Evolutionary conservation across 2,888 invertebrate species (phyloP).

Genomic region (Orchesella flavescens): DNA sequence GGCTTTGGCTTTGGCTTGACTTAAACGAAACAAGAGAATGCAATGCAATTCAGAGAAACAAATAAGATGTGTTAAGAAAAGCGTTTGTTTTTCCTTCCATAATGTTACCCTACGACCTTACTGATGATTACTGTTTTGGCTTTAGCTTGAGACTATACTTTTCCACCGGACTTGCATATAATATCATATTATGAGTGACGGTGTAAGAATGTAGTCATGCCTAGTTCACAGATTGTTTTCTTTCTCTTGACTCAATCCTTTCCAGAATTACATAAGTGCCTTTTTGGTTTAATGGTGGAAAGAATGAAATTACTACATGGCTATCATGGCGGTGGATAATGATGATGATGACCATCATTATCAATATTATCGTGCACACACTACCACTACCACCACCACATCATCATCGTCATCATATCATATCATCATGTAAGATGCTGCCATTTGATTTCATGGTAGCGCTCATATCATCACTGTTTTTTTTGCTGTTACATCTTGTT

Average conservation of each 20-base stretch:
- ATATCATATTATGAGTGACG: not conserved
- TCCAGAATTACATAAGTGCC: constrained; percentile 29
- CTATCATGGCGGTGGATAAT: constrained; percentile 56
- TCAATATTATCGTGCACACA: constrained; percentile 55
- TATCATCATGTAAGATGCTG: constrained; percentile 29
- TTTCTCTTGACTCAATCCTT: constrained; percentile 11
- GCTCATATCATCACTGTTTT: not conserved
- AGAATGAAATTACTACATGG: constrained; percentile 57
- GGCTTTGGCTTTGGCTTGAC: too few relatives aligned
- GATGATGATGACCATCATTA: constrained; percentile 52
- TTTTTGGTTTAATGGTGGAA: constrained; percentile 50
- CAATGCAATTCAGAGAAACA: not conserved
- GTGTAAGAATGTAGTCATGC: not conserved
- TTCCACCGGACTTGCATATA: not conserved
- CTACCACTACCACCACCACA: constrained; percentile 39
- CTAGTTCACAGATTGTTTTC: constrained; percentile 46
- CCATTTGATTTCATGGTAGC: constrained; percentile 18
- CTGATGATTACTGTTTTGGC: constrained; percentile 27
- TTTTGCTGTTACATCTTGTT: not conserved
- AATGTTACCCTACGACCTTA: constrained; percentile 19
- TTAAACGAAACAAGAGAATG: not conserved
- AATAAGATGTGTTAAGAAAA: constrained; percentile 16
- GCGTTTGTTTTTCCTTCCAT: constrained; percentile 19
- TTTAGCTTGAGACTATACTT: not conserved
- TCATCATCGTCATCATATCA: constrained; percentile 29